Evolutionary conservation across 1,140 invertebrate genomes (phyloP).

Genomic region (Drosophila pseudoananassae): DNA sequence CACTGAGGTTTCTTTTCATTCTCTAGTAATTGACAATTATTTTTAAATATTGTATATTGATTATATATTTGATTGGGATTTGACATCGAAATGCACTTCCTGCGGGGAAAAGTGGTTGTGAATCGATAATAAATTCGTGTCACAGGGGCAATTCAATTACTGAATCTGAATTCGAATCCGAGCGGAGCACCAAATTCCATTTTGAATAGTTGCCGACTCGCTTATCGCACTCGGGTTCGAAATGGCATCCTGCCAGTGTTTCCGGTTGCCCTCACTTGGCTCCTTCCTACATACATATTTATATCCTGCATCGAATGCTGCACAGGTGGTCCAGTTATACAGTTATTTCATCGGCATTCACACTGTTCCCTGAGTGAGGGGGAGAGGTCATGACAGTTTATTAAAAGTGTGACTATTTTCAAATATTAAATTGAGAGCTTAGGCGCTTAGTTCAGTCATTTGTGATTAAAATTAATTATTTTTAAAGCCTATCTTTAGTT

Average conservation of each 20-base stretch:
- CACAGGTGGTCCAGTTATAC: slow-evolving; percentile 56
- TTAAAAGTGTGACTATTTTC: not conserved
- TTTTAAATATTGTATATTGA: too few relatives aligned
- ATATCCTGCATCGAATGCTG: slow-evolving; percentile 6
- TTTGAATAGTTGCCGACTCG: slow-evolving; percentile 22
- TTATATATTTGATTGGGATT: slow-evolving; percentile 52
- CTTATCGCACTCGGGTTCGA: slow-evolving; percentile 57
- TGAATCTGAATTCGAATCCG: slow-evolving; percentile 21
- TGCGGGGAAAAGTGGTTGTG: slow-evolving; percentile 29
- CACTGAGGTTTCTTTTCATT: slow-evolving; percentile 14
- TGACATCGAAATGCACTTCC: slow-evolving; percentile 61
- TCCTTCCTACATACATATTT: slow-evolving; percentile 5
- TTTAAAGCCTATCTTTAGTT: slow-evolving; percentile 2
- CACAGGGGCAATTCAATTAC: slow-evolving; percentile 74
- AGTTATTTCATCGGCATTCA: slow-evolving; percentile 24
- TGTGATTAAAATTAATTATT: not conserved
- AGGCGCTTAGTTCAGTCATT: too few relatives aligned
- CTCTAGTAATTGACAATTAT: not conserved
- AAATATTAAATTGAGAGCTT: not conserved
- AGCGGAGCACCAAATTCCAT: slow-evolving; percentile 5
- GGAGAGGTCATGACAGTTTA: not conserved
- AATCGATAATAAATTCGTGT: slow-evolving; percentile 73
- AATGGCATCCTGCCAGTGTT: slow-evolving; percentile 68
- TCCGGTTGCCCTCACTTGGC: slow-evolving; percentile 48
- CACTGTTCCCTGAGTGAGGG: not conserved